A percentile compares a stretch with the other conserved stretches of the same genome.
phyloP scores from a whole-genome alignment of 2,113 vertebrate genomes.

The Elachura formosa region DNA sequence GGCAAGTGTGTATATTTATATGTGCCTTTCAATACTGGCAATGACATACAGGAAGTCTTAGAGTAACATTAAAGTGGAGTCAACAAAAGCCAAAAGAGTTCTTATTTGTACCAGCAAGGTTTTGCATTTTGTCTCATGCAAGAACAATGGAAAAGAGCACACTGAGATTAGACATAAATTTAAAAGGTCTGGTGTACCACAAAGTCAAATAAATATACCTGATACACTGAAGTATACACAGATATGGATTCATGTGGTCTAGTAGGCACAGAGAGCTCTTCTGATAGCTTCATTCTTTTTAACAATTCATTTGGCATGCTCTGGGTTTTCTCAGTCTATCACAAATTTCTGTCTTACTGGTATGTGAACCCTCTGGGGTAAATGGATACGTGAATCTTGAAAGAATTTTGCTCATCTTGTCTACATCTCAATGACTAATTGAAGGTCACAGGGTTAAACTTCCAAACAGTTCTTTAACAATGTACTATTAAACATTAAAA shows the following conservation, averaged over 20 bases:
- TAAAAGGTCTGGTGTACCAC: not conserved
- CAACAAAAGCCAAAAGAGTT: not conserved
- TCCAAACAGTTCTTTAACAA: not conserved
- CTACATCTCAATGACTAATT: slow-evolving; percentile 15
- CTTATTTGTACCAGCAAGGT: not conserved
- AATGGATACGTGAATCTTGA: not conserved
- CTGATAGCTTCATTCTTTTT: not conserved
- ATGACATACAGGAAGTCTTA: not conserved
- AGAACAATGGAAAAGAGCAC: not conserved
- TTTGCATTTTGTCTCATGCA: not conserved
- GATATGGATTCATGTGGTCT: not conserved
- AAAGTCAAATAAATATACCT: not conserved
- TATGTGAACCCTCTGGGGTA: not conserved
- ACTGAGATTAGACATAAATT: not conserved
- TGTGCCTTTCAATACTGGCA: not conserved
- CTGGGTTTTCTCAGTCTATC: not conserved
- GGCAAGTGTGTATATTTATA: not conserved
- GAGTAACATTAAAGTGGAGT: not conserved
- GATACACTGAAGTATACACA: not conserved
- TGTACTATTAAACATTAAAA: slow-evolving; percentile 1
- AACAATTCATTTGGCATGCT: not conserved
- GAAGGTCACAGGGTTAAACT: slow-evolving; percentile 15
- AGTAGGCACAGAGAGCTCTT: not conserved
- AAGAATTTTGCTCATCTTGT: not conserved
- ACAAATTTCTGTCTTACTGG: not conserved